Evolutionary conservation across 2,113 vertebrate species (phyloP).

Genomic region (Psittacara wagleri): DNA sequence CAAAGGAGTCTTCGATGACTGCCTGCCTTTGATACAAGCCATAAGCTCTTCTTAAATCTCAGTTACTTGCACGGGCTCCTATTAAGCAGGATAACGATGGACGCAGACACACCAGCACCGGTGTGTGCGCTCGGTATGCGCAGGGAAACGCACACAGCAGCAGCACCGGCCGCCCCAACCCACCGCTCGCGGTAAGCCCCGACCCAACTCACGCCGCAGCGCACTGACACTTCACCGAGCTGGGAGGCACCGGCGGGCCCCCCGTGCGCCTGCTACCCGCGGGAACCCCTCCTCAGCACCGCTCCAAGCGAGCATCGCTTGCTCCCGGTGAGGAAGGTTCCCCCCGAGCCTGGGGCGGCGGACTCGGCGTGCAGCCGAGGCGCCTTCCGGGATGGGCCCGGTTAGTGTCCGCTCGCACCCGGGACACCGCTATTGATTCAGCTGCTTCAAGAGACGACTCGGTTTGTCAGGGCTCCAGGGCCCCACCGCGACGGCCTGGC

Average conservation of each 20-base stretch:
- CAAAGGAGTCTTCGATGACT: conserved; percentile 3
- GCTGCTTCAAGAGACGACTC: neutral
- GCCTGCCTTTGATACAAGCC: neutral
- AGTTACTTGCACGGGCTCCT: neutral
- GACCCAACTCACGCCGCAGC: neutral
- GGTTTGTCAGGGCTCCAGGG: neutral
- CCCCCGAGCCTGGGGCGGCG: neutral
- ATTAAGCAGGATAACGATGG: fast-evolving
- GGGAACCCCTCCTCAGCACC: neutral
- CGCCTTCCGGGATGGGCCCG: neutral
- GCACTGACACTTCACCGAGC: neutral
- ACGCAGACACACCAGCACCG: fast-evolving
- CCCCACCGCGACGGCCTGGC: neutral
- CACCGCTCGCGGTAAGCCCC: fast-evolving
- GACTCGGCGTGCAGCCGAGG: neutral
- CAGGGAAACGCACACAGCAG: neutral
- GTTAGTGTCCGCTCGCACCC: neutral
- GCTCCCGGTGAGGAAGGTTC: neutral
- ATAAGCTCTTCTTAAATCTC: neutral
- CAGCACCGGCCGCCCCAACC: neutral
- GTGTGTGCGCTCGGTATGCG: neutral
- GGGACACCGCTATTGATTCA: neutral
- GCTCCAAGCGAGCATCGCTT: neutral
- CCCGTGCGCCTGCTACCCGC: neutral
- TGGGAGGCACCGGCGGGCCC: neutral